Evolutionary conservation across 2,113 vertebrate genomes (phyloP).

Genomic region (Isichthys henryi): DNA sequence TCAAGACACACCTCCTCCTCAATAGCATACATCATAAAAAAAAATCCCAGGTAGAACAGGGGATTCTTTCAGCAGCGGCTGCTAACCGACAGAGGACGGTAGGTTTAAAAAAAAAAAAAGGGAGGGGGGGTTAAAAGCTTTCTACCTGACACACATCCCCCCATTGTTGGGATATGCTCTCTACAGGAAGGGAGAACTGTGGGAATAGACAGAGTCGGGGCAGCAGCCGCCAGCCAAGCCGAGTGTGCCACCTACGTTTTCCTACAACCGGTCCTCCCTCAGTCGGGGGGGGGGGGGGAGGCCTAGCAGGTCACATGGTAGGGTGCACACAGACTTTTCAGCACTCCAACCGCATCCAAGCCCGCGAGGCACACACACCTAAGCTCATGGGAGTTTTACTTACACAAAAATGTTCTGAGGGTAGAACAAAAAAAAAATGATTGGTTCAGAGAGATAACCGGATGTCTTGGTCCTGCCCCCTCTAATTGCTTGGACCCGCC

Average conservation of each 20-base stretch:
- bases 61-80: conserved; percentile 27
- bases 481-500: too few species aligned
- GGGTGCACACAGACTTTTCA: neutral
- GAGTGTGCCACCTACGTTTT: neutral
- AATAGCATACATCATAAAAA: neutral
- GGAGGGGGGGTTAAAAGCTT: conserved; percentile 15
- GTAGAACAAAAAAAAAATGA: too few species aligned
- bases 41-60: conserved; percentile 33
- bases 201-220: conserved; percentile 33
- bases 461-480: too few species aligned
- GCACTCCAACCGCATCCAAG: neutral
- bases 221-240: conserved; percentile 26
- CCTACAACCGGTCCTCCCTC: neutral
- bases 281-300: neutral
- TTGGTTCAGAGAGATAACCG: too few species aligned
- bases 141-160: conserved; percentile 39
- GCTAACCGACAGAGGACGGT: conserved; percentile 18
- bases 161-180: conserved; percentile 39
- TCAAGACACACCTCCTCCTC: neutral
- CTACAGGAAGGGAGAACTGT: conserved; percentile 42
- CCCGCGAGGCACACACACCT: too few species aligned
- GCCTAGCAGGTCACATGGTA: neutral
- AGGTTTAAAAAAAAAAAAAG: conserved; percentile 13
- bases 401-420: too few species aligned
- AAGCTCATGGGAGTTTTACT: neutral